Evolutionary conservation across 1,140 invertebrate species (phyloP).

Genomic region (Drosophila oshimai): DNA sequence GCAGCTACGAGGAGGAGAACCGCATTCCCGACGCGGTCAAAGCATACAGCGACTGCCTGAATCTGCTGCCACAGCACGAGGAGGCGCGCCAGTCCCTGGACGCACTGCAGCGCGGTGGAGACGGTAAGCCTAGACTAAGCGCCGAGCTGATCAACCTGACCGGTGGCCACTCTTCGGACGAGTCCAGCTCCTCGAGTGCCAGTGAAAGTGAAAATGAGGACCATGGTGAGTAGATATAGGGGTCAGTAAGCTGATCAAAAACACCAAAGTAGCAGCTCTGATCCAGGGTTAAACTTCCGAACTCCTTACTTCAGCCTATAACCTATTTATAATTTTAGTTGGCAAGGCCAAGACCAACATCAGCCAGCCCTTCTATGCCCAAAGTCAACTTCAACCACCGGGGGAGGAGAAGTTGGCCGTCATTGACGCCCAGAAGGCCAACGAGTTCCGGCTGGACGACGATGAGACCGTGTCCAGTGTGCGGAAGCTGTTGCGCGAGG

Average conservation of each 20-base stretch:
- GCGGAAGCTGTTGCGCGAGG: conserved; percentile 91
- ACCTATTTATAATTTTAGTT: conserved; percentile 11
- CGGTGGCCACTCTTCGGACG: conserved; percentile 39
- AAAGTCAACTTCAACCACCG: conserved; percentile 59
- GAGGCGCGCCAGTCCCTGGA: conserved; percentile 92
- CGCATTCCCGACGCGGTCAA: conserved; percentile 93
- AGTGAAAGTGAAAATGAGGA: conserved; percentile 46
- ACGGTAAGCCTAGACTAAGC: conserved; percentile 2
- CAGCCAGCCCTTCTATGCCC: conserved; percentile 83
- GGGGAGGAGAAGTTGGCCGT: conserved; percentile 66
- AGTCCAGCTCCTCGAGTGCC: conserved; percentile 56
- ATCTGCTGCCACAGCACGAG: conserved; percentile 91
- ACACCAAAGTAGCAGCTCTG: neutral
- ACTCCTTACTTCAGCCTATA: neutral
- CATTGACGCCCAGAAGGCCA: conserved; percentile 49
- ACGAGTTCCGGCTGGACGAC: conserved; percentile 87
- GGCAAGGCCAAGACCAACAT: conserved; percentile 64
- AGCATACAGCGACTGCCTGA: conserved; percentile 91
- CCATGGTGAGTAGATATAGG: conserved; percentile 38
- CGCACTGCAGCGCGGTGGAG: conserved; percentile 51
- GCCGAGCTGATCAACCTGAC: conserved; percentile 19
- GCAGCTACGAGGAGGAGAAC: conserved; percentile 92
- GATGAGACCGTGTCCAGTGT: conserved; percentile 93
- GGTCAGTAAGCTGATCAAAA: neutral
- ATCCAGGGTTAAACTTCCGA: neutral